phyloP scores from a whole-genome alignment of 2,888 invertebrate species.

The Drosophila barbarae region DNA sequence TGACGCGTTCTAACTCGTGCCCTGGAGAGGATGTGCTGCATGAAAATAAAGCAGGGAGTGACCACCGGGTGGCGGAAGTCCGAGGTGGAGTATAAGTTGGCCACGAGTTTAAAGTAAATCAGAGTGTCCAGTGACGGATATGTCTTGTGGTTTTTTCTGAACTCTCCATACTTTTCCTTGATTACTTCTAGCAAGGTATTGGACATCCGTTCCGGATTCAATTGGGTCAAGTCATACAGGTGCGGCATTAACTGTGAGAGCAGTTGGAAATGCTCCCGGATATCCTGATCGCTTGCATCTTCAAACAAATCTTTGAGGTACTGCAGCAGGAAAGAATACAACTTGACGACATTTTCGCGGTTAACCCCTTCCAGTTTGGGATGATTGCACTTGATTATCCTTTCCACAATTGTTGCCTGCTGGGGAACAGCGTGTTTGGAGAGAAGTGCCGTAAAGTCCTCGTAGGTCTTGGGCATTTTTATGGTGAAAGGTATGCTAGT shows the following conservation, averaged over 20 bases:
- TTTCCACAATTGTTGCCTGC: constrained; percentile 86
- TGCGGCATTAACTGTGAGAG: constrained; percentile 82
- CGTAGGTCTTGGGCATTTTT: constrained; percentile 83
- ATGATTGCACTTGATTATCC: constrained; percentile 93
- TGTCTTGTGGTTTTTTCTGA: constrained; percentile 82
- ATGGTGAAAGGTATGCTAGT: constrained; percentile 81
- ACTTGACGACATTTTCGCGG: constrained; percentile 86
- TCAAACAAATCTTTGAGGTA: constrained; percentile 86
- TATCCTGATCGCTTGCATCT: constrained; percentile 76
- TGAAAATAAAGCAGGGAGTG: constrained; percentile 91
- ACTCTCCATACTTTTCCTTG: constrained; percentile 86
- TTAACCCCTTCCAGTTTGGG: constrained; percentile 89
- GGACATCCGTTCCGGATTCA: constrained; percentile 85
- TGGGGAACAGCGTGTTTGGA: constrained; percentile 83
- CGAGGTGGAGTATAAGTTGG: constrained; percentile 91
- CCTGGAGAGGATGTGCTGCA: constrained; percentile 87
- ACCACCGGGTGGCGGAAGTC: constrained; percentile 93
- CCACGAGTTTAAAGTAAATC: constrained; percentile 89
- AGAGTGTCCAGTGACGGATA: constrained; percentile 86
- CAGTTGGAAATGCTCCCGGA: constrained; percentile 82
- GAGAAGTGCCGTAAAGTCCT: constrained; percentile 84
- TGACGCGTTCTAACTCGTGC: constrained; percentile 83
- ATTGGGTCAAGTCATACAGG: constrained; percentile 86
- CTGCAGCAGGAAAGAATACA: constrained; percentile 89
- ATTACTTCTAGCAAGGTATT: constrained; percentile 85